Percentiles rank a stretch among this genome's conserved stretches.
phyloP scores from a whole-genome alignment of 1,140 invertebrate genomes.

The Philotrypesis tridentata region DNA sequence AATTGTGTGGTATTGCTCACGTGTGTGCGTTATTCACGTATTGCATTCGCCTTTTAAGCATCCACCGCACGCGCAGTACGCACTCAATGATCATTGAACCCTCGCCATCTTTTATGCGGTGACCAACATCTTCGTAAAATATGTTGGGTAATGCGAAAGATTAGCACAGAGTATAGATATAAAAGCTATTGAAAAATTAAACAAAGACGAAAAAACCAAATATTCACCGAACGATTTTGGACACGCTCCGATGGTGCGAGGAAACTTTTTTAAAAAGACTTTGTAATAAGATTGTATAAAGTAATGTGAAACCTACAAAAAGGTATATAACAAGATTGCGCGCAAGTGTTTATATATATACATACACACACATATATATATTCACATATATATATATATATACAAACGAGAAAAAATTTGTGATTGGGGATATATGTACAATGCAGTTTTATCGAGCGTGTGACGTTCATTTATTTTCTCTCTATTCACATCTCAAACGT shows the following conservation, averaged over 20 bases:
- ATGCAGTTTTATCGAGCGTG: constrained; percentile 44
- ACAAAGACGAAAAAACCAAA: constrained; percentile 47
- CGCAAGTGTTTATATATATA: constrained; percentile 28
- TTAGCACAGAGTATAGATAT: constrained; percentile 26
- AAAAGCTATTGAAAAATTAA: constrained; percentile 45
- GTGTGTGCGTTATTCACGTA: constrained; percentile 2
- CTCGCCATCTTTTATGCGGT: constrained; percentile 10
- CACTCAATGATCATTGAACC: not conserved
- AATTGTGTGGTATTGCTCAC: not conserved
- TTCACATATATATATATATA: not conserved
- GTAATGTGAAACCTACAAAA: constrained; percentile 51
- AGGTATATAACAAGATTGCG: constrained; percentile 1
- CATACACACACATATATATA: no score
- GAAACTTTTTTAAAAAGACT: constrained; percentile 64
- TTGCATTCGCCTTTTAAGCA: constrained; percentile 25
- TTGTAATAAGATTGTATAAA: constrained; percentile 65
- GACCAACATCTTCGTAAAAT: constrained; percentile 23
- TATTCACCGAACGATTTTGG: constrained; percentile 43
- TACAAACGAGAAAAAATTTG: constrained; percentile 30
- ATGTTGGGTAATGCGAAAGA: constrained; percentile 44
- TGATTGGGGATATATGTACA: constrained; percentile 41
- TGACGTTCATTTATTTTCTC: constrained; percentile 47
- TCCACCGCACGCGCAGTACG: not conserved
- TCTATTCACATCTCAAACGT: constrained; percentile 20
- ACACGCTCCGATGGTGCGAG: constrained; percentile 35